phyloP scores from a whole-genome alignment of 2,888 invertebrate genomes.

The Sesia bembeciformis region DNA sequence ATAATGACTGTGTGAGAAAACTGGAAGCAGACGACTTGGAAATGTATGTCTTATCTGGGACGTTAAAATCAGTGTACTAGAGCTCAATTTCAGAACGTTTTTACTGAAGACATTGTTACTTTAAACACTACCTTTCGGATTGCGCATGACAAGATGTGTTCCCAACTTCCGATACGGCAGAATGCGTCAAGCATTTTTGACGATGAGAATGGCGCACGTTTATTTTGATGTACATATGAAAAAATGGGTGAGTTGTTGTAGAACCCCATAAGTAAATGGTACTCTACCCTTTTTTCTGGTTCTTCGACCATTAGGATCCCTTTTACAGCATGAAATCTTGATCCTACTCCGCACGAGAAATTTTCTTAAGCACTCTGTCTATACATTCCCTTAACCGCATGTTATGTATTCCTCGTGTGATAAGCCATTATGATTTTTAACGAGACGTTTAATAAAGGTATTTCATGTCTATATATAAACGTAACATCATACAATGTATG shows the following conservation, averaged over 20 bases:
- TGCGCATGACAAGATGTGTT: slow-evolving; percentile 41
- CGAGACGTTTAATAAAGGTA: too few relatives aligned
- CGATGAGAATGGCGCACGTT: slow-evolving; percentile 29
- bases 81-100: slow-evolving; percentile 2
- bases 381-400: slow-evolving; percentile 3
- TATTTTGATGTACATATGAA: slow-evolving; percentile 17
- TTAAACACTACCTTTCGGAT: slow-evolving; percentile 18
- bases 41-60: background rate
- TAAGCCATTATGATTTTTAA: too few relatives aligned
- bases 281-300: slow-evolving; percentile 2
- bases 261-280: slow-evolving; percentile 19
- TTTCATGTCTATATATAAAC: background rate
- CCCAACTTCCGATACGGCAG: slow-evolving; percentile 21
- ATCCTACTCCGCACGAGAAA: slow-evolving; percentile 12
- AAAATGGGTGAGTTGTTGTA: slow-evolving; percentile 42
- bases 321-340: slow-evolving; percentile 6
- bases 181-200: slow-evolving; percentile 46
- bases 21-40: background rate
- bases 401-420: background rate
- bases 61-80: background rate
- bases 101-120: slow-evolving; percentile 24
- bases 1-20: too few relatives aligned
- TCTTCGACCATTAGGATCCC: slow-evolving; percentile 5
- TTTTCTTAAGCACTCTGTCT: slow-evolving; percentile 12
- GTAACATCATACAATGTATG: background rate